Evolutionary conservation across 2,888 invertebrate genomes (phyloP).

Genomic region (Euzophera pinguis): DNA sequence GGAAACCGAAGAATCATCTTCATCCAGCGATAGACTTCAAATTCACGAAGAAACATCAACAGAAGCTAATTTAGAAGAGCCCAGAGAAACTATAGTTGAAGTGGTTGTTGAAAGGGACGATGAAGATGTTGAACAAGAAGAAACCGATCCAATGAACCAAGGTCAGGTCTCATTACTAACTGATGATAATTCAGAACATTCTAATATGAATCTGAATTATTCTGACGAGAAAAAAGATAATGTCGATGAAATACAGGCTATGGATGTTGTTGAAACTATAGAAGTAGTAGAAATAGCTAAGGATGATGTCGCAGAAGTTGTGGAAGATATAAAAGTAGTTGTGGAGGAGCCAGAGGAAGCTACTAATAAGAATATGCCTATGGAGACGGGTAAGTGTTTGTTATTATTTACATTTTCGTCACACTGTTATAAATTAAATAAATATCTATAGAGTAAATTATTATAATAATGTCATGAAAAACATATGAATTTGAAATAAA

Average conservation of each 20-base stretch:
- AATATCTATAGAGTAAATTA: no score
- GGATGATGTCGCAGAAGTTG: not conserved
- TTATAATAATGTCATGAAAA: no score
- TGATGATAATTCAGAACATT: constrained; percentile 62
- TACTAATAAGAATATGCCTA: constrained; percentile 18
- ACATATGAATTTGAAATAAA: no score
- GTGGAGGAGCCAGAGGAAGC: not conserved
- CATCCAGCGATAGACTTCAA: constrained; percentile 26
- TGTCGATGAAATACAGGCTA: not conserved
- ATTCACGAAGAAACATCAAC: constrained; percentile 31
- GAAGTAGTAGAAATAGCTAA: not conserved
- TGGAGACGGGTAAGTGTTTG: constrained; percentile 28
- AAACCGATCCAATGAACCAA: constrained; percentile 44
- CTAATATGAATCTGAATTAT: constrained; percentile 49
- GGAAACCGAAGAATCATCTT: constrained; percentile 38
- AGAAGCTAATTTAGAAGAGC: constrained; percentile 18
- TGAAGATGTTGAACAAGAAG: constrained; percentile 14
- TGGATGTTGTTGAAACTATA: not conserved
- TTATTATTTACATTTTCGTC: not conserved
- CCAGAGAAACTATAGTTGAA: constrained; percentile 11
- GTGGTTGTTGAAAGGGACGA: constrained; percentile 15
- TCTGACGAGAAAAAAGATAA: constrained; percentile 41
- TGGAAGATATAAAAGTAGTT: not conserved
- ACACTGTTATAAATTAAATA: no score
- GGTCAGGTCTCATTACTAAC: constrained; percentile 57